Conservation (phyloP, 2,113 vertebrate genomes). For the Chionodraco myersi region DNA sequence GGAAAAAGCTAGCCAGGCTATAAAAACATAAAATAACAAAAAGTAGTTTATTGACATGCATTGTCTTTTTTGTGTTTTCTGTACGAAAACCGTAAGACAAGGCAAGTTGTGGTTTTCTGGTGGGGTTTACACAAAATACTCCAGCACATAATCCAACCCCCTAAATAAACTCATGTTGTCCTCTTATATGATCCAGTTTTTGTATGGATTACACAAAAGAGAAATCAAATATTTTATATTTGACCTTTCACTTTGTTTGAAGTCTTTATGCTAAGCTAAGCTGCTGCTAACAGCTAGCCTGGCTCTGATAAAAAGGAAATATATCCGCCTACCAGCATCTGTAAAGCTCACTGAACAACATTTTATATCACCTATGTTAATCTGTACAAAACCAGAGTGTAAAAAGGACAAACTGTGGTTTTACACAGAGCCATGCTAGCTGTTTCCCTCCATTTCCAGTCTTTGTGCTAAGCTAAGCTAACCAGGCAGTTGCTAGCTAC, state of each 20-base stretch:
- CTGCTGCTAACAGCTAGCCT: not conserved
- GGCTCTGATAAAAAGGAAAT: not conserved
- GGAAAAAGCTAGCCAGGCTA: not conserved
- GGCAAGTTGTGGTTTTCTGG: not conserved
- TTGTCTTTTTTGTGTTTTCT: not conserved
- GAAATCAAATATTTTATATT: not conserved
- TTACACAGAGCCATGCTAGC: conserved; percentile 1
- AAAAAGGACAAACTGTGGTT: not conserved
- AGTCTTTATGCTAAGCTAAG: conserved; percentile 8
- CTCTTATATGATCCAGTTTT: not conserved
- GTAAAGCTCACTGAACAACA: not conserved
- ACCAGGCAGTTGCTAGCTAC: not conserved
- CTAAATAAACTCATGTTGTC: not conserved
- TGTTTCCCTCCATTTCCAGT: not conserved
- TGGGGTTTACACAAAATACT: not conserved
- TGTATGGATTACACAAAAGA: not conserved
- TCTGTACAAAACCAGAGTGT: not conserved
- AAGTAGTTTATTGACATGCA: not conserved
- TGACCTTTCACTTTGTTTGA: not conserved
- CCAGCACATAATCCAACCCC: not conserved
- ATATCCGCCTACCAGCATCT: conserved; percentile 11
- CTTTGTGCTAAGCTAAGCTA: conserved; percentile 16
- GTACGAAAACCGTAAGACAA: not conserved
- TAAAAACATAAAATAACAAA: too few species aligned
- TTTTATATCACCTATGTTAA: not conserved